phyloP scores from a whole-genome alignment of 2,888 invertebrate genomes.

The Mythimna impura region DNA sequence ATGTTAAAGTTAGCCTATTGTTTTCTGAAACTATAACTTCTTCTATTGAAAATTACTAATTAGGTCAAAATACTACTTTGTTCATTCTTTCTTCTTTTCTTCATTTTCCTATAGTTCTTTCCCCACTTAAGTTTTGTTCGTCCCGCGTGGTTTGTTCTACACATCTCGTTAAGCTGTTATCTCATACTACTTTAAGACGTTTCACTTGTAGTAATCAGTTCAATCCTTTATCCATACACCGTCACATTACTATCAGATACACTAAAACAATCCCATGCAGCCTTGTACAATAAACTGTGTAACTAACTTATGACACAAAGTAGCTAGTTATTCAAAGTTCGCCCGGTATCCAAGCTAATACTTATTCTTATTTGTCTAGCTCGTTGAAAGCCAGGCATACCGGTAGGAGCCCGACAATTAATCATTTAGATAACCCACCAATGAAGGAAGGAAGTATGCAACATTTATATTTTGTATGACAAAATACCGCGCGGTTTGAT shows the following conservation, averaged over 20 bases:
- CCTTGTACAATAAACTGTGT: constrained; percentile 7
- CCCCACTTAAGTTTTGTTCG: not conserved
- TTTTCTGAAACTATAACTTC: not conserved
- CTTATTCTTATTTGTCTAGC: constrained; percentile 69
- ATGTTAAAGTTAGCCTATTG: not conserved
- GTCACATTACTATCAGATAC: not conserved
- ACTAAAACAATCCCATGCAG: not conserved
- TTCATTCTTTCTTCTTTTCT: not conserved
- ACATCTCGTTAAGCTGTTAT: not conserved
- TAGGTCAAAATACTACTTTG: not conserved
- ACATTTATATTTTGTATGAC: constrained; percentile 91
- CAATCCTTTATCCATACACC: not conserved
- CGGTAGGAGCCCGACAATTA: constrained; percentile 81
- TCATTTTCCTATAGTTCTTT: not conserved
- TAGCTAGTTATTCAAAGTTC: constrained; percentile 52
- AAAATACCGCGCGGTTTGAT: constrained; percentile 90
- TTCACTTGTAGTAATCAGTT: not conserved
- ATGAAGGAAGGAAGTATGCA: constrained; percentile 89
- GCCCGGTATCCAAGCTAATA: constrained; percentile 58
- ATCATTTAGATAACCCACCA: constrained; percentile 88
- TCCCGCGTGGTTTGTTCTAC: not conserved
- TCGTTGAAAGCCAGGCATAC: constrained; percentile 79
- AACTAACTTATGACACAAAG: constrained; percentile 21
- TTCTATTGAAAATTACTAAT: not conserved
- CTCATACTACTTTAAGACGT: not conserved